Conservation (phyloP, 2,797 vertebrate species). For the Gastrophryne carolinensis region DNA sequence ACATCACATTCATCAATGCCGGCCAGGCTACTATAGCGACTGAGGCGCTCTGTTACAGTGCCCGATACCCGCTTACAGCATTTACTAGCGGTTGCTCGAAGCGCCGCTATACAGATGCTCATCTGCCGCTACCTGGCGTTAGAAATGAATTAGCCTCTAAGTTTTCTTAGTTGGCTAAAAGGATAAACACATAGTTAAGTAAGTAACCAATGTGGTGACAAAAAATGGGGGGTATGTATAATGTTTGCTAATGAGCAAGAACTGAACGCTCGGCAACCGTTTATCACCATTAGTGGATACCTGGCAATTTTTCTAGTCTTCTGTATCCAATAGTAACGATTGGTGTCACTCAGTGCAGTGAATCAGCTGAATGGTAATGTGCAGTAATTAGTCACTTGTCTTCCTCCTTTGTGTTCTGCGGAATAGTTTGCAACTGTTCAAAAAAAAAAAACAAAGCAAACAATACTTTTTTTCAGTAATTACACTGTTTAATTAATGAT, state of each 20-base stretch:
- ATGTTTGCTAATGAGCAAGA: conserved; percentile 28
- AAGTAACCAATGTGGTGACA: not conserved
- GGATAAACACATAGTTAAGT: not conserved
- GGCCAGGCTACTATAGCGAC: too few species aligned
- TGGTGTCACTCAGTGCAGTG: not conserved
- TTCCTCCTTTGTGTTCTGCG: not conserved
- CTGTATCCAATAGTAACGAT: conserved; percentile 35
- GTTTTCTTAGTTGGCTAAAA: not conserved
- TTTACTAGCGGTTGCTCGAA: too few species aligned
- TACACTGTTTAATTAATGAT: too few species aligned
- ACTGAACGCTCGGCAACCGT: not conserved
- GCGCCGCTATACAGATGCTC: too few species aligned
- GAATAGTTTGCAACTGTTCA: not conserved
- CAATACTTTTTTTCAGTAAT: too few species aligned
- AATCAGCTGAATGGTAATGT: conserved; percentile 36
- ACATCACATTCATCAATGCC: too few species aligned
- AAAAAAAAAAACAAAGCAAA: too few species aligned
- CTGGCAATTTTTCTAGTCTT: conserved; percentile 1
- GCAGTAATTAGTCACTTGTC: not conserved
- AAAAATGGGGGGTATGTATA: conserved; percentile 16
- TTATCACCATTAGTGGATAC: conserved; percentile 25
- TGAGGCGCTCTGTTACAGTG: too few species aligned
- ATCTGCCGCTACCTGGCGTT: too few species aligned
- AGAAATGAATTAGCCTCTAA: too few species aligned
- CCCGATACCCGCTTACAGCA: too few species aligned